Conservation (phyloP, 2,797 vertebrate genomes). For the Mergus octosetaceus region DNA sequence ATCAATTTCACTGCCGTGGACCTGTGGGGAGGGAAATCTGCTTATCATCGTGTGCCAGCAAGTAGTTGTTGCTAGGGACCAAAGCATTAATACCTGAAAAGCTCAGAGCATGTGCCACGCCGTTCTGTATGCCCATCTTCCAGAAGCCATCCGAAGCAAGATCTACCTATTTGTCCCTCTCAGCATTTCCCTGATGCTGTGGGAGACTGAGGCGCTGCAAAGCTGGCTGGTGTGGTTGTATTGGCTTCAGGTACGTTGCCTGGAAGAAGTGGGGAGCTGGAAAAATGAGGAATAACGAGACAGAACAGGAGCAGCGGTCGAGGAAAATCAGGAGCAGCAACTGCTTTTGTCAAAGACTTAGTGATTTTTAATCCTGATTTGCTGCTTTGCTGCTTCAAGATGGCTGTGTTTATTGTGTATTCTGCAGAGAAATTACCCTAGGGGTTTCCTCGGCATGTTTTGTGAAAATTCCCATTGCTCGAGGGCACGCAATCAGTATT, state of each 20-base stretch:
- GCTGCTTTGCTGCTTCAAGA: neutral
- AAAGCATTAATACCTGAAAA: neutral
- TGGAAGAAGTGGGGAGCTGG: neutral
- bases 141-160: neutral
- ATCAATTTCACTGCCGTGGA: neutral
- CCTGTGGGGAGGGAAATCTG: slow-evolving; percentile 42
- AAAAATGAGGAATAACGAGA: neutral
- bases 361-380: slow-evolving; percentile 1
- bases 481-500: slow-evolving; percentile 57
- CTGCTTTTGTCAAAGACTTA: neutral
- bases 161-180: neutral
- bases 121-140: slow-evolving; percentile 9
- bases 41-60: slow-evolving; percentile 36
- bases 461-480: slow-evolving; percentile 45
- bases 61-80: neutral
- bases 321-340: neutral
- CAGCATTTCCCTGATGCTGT: neutral
- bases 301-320: neutral
- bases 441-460: slow-evolving; percentile 11
- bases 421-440: slow-evolving; percentile 9
- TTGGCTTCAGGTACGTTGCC: neutral
- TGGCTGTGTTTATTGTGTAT: neutral
- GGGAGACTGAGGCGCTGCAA: neutral
- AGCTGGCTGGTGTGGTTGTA: neutral
- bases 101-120: neutral